Conservation (phyloP, 2,888 invertebrate genomes). For the Drosophila lacicola region DNA sequence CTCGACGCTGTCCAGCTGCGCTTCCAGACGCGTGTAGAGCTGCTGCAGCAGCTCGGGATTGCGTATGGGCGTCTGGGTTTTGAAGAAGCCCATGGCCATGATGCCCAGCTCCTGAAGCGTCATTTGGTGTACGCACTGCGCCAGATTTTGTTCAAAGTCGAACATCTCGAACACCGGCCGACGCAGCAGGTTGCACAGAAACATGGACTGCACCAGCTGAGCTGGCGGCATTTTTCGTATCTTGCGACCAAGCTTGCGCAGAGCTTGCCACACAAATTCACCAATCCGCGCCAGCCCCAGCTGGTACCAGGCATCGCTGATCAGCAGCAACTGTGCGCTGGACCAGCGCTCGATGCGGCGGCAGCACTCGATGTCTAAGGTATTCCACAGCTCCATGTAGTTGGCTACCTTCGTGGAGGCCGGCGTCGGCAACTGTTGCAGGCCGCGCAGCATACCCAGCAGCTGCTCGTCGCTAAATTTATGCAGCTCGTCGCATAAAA, state of each 20-base stretch:
- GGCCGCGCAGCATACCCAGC: conserved; percentile 85
- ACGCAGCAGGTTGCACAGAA: conserved; percentile 88
- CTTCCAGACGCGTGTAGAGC: conserved; percentile 86
- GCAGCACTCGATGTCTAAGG: conserved; percentile 89
- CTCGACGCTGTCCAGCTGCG: conserved; percentile 86
- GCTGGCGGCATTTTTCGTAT: conserved; percentile 87
- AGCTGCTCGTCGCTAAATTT: conserved; percentile 87
- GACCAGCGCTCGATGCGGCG: conserved; percentile 86
- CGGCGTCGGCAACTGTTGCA: conserved; percentile 86
- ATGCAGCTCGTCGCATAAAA: conserved; percentile 86
- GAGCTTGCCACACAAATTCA: conserved; percentile 86
- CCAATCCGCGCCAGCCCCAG: conserved; percentile 86
- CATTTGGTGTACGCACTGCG: conserved; percentile 86
- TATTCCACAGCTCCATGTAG: conserved; percentile 88
- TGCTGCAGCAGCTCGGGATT: conserved; percentile 85
- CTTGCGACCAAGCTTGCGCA: conserved; percentile 87
- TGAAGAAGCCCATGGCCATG: conserved; percentile 91
- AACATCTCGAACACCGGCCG: conserved; percentile 87
- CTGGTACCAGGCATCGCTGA: conserved; percentile 88
- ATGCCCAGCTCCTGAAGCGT: conserved; percentile 89
- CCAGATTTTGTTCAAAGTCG: conserved; percentile 88
- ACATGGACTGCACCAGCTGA: conserved; percentile 89
- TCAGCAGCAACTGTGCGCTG: conserved; percentile 86
- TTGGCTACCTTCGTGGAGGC: conserved; percentile 86
- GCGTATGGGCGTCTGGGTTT: conserved; percentile 89